phyloP scores from a whole-genome alignment of 2,113 vertebrate genomes.

The Oostethus manadensis region DNA sequence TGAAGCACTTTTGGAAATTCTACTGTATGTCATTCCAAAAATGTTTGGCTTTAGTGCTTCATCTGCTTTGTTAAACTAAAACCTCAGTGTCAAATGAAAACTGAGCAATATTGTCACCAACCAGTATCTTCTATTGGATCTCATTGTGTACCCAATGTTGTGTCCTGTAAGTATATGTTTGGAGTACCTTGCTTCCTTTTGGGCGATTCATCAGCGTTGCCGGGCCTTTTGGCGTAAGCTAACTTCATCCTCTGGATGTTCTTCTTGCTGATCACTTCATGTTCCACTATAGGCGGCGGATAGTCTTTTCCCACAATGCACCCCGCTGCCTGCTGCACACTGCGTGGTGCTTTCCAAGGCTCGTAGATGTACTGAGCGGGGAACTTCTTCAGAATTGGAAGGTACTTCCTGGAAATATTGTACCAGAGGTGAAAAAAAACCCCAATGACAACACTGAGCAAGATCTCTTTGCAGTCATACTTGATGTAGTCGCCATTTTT shows the following conservation, averaged over 20 bases:
- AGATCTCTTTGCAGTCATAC: constrained; percentile 28
- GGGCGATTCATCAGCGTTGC: constrained; percentile 7
- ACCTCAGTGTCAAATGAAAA: too few relatives aligned
- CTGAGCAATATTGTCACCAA: too few relatives aligned
- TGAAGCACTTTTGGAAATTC: too few relatives aligned
- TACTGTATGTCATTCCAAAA: too few relatives aligned
- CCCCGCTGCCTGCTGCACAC: constrained; percentile 67
- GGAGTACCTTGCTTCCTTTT: constrained; percentile 45
- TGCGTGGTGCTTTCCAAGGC: constrained; percentile 71
- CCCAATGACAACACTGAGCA: neutral
- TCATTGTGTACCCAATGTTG: neutral
- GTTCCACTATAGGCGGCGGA: constrained; percentile 61
- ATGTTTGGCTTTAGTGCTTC: too few relatives aligned
- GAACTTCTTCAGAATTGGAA: constrained; percentile 68
- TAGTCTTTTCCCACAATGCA: constrained; percentile 76
- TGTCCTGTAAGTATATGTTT: neutral
- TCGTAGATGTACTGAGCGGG: constrained; percentile 70
- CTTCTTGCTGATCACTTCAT: constrained; percentile 55
- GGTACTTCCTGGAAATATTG: constrained; percentile 64
- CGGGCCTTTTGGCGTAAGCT: constrained; percentile 58
- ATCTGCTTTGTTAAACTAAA: too few relatives aligned
- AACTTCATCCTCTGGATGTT: constrained; percentile 73
- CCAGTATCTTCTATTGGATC: too few relatives aligned
- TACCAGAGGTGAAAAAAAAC: neutral
- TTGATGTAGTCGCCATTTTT: constrained; percentile 71